Base-by-base conservation (phyloP, 2,797 vertebrate genomes). In the Pogoniulus pusillus region DNA sequence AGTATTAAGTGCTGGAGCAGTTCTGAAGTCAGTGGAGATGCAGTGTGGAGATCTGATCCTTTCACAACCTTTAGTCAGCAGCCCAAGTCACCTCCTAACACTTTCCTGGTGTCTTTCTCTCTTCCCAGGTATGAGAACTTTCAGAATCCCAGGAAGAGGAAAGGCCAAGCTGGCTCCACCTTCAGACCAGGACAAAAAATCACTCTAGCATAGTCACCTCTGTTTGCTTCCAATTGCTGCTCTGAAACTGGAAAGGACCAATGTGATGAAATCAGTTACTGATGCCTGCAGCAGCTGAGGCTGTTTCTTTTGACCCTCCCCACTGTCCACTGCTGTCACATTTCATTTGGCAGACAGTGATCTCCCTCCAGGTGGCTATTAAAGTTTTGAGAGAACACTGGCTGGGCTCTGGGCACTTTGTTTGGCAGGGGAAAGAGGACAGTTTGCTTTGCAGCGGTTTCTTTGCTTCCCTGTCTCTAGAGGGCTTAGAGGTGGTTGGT, bases 101-200 rank as follows among this genome's bases (percentile, higher is more conserved):
- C 81, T 79, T 63, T 58, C 7, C 19, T 92, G 49, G 68, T 95
- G 24, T 49, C 30, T 87, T 79, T 87, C 66, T 78, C 92, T 89
- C 32, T 81, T 96, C 96, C 32, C 79, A 99, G 99, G 89, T 99
- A 99, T 84, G 98, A 98, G 93, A 97, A 94, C 53, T 99, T 99
- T 95, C 97, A 97, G 29, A 97, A 97, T 92, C 97, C 96, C 66
- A 98, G 96, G 93, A 98, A 97, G 55, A 97, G 97, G 75, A 98
- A 97, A 95, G 95, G 93, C 91, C 96, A 95, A 90, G 96, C 86
- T 73, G 86, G 95, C 8, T 57, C 96, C 93, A 76, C 93, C 4
- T 97, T 98, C 76, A 98, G 96, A 96, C 97, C 98, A 82, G 98
- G 98, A 95, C 98, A 99, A 73, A 98, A 98, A 97, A 98, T 99